Percentiles rank a stretch among this genome's conserved stretches.
Conservation (phyloP, 2,113 vertebrate species). For the Chionomys nivalis region DNA sequence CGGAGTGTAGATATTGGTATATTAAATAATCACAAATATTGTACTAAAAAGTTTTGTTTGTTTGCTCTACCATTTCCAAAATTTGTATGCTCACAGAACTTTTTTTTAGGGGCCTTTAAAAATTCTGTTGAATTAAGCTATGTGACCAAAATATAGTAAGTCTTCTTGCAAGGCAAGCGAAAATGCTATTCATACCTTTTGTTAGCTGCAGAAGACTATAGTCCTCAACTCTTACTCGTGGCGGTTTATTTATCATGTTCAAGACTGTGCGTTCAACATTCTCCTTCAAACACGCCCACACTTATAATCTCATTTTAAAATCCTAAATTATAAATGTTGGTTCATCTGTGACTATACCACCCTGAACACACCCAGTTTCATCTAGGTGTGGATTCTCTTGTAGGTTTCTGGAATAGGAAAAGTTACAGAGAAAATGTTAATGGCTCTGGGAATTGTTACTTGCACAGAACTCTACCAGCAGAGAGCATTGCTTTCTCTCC, state of each 20-base stretch:
- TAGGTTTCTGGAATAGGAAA: constrained; percentile 97
- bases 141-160: background rate
- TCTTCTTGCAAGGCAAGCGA: constrained; percentile 31
- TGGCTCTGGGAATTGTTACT: constrained; percentile 90
- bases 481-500: constrained; percentile 93
- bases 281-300: background rate
- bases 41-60: background rate
- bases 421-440: constrained; percentile 98
- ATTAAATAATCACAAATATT: constrained; percentile 47
- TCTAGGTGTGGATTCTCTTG: constrained; percentile 62
- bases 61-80: background rate
- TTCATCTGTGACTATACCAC: background rate
- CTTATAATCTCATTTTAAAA: constrained; percentile 9
- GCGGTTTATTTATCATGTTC: background rate
- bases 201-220: constrained; percentile 10
- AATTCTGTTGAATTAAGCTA: constrained; percentile 6
- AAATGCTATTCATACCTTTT: constrained; percentile 21
- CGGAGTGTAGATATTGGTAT: background rate
- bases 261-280: background rate
- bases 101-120: constrained; percentile 18
- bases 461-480: constrained; percentile 94
- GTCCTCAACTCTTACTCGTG: background rate
- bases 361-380: background rate
- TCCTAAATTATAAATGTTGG: constrained; percentile 50
- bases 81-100: background rate